These are phyloP conservation scores for Shinisaurus crocodilurus DNA, from an alignment of 2,113 vertebrate genomes.

Conservation along the genomic window DNA sequence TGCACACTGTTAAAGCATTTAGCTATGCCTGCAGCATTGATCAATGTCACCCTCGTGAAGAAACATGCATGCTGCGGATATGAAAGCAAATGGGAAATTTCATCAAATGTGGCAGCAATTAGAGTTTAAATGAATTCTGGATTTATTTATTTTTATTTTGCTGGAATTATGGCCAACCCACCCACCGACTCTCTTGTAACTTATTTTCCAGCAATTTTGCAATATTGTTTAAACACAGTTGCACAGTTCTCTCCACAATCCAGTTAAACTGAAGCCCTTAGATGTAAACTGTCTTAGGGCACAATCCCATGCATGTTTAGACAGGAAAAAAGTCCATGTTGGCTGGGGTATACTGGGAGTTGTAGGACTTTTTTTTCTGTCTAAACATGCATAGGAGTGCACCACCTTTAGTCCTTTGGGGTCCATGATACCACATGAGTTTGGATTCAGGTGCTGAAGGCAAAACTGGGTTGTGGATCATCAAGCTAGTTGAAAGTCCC, in stretches of 20 bases:
- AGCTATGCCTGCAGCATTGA: background rate
- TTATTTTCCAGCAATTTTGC: background rate
- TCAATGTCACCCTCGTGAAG: background rate
- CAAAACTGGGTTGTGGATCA: background rate
- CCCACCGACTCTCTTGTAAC: no score
- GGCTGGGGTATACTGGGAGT: no score
- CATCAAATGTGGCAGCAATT: background rate
- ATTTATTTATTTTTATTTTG: background rate
- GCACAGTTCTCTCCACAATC: background rate
- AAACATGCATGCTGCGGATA: background rate
- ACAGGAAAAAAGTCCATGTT: no score
- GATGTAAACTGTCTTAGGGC: background rate
- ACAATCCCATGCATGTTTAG: no score
- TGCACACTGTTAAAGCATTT: background rate
- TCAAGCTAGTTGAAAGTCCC: background rate
- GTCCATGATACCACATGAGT: background rate
- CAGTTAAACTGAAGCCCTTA: background rate
- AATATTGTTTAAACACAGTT: background rate
- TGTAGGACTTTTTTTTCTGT: no score
- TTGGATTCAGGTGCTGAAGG: background rate
- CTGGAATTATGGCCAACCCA: background rate
- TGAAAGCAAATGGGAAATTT: conserved; percentile 2
- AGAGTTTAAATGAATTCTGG: background rate
- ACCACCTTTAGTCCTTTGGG: background rate
- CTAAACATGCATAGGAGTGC: no score